phyloP scores from a whole-genome alignment of 2,113 vertebrate species.

The Pheucticus melanocephalus region DNA sequence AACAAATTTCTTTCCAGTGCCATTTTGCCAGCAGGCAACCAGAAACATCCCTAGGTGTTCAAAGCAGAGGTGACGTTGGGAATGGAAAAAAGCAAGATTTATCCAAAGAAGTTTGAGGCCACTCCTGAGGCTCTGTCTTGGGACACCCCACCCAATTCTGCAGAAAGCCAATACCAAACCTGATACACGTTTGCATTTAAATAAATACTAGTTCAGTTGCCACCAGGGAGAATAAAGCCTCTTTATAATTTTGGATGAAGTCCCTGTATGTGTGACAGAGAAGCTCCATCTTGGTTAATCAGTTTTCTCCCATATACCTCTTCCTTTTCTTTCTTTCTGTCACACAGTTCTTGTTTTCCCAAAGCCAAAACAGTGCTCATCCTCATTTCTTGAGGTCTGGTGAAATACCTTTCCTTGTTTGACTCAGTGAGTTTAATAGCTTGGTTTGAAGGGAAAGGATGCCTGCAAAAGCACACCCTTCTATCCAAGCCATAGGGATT shows the following conservation, averaged over 20 bases:
- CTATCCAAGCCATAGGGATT: not conserved
- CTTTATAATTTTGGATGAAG: not conserved
- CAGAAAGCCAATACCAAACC: not conserved
- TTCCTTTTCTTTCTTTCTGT: not conserved
- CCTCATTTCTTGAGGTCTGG: not conserved
- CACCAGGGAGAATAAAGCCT: not conserved
- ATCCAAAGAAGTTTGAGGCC: not conserved
- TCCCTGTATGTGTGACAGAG: not conserved
- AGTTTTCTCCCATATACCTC: not conserved
- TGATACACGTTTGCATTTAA: not conserved
- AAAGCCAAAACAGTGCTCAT: not conserved
- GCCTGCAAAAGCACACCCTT: not conserved
- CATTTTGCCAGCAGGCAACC: conserved; percentile 60
- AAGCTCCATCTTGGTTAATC: not conserved
- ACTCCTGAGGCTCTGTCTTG: not conserved
- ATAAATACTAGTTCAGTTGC: not conserved
- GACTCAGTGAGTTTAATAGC: not conserved
- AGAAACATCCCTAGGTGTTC: conserved; percentile 68
- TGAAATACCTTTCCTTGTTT: not conserved
- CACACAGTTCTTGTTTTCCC: not conserved
- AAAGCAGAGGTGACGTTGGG: conserved; percentile 49
- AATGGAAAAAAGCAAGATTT: conserved; percentile 56
- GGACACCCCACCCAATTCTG: not conserved
- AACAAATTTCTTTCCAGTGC: conserved; percentile 64
- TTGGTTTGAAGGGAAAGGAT: not conserved